phyloP scores from a whole-genome alignment of 1,140 invertebrate species.

The Holcopasites calliopsidis region DNA sequence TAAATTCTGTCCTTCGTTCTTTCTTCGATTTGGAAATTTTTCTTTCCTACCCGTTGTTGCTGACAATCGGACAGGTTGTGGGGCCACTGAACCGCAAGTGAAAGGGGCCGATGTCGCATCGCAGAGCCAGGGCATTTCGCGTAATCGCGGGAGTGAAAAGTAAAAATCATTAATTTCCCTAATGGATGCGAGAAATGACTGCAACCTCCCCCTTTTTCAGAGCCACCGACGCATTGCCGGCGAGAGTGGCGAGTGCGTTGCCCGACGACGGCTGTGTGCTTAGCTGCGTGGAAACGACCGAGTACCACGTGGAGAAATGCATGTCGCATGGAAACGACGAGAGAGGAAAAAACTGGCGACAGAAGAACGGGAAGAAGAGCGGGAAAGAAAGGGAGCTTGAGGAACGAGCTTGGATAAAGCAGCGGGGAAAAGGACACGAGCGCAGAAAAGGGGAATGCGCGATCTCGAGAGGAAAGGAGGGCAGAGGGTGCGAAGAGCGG shows the following conservation, averaged over 20 bases:
- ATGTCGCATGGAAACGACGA: conserved; percentile 16
- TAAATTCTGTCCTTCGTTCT: no score
- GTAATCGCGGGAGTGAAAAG: conserved; percentile 43
- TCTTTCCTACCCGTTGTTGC: no score
- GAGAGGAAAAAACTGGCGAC: not conserved
- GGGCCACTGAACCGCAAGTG: no score
- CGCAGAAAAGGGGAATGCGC: not conserved
- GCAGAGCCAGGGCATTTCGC: conserved; percentile 8
- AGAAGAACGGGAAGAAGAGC: not conserved
- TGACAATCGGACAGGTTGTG: no score
- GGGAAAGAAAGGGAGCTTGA: not conserved
- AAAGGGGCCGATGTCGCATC: not conserved
- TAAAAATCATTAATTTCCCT: conserved; percentile 71
- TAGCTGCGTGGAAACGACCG: conserved; percentile 43
- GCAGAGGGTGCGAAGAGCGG: not conserved
- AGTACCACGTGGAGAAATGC: conserved; percentile 29
- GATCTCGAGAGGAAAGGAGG: conserved; percentile 5
- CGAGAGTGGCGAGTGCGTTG: conserved; percentile 37
- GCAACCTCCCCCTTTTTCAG: conserved; percentile 47
- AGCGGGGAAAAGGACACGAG: conserved; percentile 1
- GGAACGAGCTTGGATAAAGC: not conserved
- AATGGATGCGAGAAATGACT: conserved; percentile 64
- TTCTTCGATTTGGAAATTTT: no score
- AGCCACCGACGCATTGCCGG: conserved; percentile 38
- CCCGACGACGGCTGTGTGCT: conserved; percentile 22